These are phyloP conservation scores for Alcedo quadribrachys DNA, from an alignment of 2,797 vertebrate species.

Conservation along the genomic window DNA sequence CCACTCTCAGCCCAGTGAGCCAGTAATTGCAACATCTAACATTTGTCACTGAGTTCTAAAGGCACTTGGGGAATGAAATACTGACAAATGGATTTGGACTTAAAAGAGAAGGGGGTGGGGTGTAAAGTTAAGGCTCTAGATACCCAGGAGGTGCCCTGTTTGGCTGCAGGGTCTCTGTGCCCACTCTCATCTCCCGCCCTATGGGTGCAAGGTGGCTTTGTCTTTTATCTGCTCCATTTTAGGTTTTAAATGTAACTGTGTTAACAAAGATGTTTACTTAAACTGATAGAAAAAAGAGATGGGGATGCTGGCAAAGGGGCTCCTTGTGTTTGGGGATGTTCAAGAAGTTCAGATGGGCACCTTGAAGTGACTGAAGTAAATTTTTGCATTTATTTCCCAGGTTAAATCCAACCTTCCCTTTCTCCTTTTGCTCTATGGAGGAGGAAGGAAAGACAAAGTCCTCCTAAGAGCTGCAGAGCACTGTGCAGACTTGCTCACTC, in stretches of 20 bases:
- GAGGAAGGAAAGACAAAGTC: background rate
- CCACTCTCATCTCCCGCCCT: background rate
- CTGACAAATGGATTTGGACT: conserved; percentile 4
- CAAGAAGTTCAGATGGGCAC: background rate
- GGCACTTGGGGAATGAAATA: conserved; percentile 17
- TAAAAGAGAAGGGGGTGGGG: background rate
- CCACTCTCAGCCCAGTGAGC: conserved; percentile 49
- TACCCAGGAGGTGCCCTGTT: background rate
- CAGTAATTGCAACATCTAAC: conserved; percentile 53
- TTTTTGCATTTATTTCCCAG: background rate
- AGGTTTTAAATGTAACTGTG: background rate
- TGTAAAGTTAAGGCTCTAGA: background rate
- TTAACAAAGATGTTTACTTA: background rate
- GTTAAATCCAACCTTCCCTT: background rate
- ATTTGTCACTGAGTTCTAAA: conserved; percentile 33
- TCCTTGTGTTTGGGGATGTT: background rate
- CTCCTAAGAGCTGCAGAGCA: background rate
- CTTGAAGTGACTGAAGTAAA: background rate
- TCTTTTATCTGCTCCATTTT: background rate
- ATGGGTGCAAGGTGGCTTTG: background rate
- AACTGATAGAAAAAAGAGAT: background rate
- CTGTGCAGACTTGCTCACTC: background rate
- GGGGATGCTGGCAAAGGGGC: background rate
- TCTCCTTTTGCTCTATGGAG: background rate
- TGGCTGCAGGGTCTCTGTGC: background rate